phyloP scores from a whole-genome alignment of 2,113 vertebrate species.

The Trematomus loennbergii region DNA sequence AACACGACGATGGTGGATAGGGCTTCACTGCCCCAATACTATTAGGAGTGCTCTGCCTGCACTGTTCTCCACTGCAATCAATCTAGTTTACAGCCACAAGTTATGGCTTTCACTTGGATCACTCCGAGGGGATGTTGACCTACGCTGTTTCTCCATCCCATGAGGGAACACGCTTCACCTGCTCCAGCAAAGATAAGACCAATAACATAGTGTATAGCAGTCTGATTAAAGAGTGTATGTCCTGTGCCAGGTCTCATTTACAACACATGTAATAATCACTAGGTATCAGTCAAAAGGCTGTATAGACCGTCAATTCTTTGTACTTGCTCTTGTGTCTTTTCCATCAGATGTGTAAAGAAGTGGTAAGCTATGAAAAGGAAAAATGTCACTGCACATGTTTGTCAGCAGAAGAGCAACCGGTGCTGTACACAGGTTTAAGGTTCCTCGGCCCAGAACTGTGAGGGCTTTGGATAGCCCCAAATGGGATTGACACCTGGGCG shows the following conservation, averaged over 20 bases:
- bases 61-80: constrained; percentile 58
- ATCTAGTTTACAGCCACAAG: constrained; percentile 73
- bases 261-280: constrained; percentile 4
- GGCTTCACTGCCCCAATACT: constrained; percentile 26
- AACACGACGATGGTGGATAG: constrained; percentile 57
- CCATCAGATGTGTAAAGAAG: background rate
- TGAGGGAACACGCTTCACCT: constrained; percentile 17
- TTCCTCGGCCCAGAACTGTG: constrained; percentile 17
- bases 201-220: background rate
- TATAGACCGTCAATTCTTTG: background rate
- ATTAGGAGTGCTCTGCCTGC: constrained; percentile 62
- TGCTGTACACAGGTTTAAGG: constrained; percentile 1
- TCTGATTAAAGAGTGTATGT: background rate
- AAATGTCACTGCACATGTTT: constrained; percentile 37
- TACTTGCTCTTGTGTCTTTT: background rate
- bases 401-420: background rate
- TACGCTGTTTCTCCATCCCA: constrained; percentile 35
- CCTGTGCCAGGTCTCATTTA: background rate
- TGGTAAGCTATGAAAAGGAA: background rate
- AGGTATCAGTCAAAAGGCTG: background rate
- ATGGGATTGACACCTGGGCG: constrained; percentile 53
- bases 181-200: constrained; percentile 20
- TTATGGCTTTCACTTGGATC: constrained; percentile 77
- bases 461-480: constrained; percentile 36
- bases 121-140: constrained; percentile 72